phyloP scores from a whole-genome alignment of 1,140 invertebrate genomes.

The Drosophila equinoxialis region DNA sequence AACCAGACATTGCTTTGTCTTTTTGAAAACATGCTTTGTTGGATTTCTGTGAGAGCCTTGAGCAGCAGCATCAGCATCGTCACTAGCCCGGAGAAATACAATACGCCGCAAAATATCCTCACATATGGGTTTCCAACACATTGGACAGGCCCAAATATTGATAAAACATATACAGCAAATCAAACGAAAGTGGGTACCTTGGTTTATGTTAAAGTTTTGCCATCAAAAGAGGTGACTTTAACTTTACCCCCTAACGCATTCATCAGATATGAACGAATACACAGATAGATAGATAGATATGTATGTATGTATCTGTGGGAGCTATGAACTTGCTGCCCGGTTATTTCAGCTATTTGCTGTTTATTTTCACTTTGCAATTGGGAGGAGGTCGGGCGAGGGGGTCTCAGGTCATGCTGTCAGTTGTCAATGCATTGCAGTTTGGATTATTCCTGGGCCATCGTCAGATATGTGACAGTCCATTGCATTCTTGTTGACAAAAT shows the following conservation, averaged over 20 bases:
- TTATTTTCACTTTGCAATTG: conserved; percentile 1
- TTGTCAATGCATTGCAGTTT: conserved; percentile 20
- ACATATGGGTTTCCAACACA: background rate
- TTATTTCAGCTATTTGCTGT: conserved; percentile 10
- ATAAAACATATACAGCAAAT: background rate
- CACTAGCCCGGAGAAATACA: conserved; percentile 5
- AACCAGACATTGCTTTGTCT: conserved; percentile 8
- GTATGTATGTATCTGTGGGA: background rate
- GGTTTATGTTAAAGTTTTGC: too few species aligned
- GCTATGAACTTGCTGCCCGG: background rate
- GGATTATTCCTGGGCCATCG: conserved; percentile 14
- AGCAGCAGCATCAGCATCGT: background rate
- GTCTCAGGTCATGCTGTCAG: conserved; percentile 5
- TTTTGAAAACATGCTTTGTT: background rate
- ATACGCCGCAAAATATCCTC: background rate
- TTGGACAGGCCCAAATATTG: background rate
- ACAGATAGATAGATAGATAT: background rate
- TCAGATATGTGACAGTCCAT: conserved; percentile 14
- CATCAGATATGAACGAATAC: too few species aligned
- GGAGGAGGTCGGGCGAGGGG: background rate
- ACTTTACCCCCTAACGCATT: background rate
- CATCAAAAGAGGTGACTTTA: background rate
- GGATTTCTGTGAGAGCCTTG: background rate
- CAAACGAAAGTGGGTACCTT: too few species aligned
- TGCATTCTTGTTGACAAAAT: conserved; percentile 26